Conservation (phyloP, 2,888 invertebrate genomes). For the Drosophila mayaguana region DNA sequence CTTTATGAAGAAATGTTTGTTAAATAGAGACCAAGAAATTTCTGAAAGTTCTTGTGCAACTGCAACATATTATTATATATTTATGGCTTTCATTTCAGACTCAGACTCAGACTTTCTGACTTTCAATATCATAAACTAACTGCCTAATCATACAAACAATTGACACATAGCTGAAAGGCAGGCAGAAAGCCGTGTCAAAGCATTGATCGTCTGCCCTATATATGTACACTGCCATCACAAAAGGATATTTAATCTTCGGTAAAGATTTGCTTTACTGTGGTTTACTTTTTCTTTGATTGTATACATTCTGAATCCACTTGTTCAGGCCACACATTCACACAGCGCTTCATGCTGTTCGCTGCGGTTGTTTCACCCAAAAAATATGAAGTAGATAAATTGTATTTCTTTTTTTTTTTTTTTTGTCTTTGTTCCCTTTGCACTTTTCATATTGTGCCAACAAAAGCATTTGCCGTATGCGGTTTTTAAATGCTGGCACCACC, state of each 20-base stretch:
- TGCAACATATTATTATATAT: no score
- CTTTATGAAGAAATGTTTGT: no score
- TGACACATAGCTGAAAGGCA: neutral
- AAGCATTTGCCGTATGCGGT: slow-evolving; percentile 52
- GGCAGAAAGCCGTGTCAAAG: neutral
- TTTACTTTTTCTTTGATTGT: slow-evolving; percentile 10
- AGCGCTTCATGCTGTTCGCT: slow-evolving; percentile 18
- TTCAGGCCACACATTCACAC: neutral
- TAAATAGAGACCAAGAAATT: no score
- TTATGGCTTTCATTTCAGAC: no score
- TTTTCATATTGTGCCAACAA: slow-evolving; percentile 50
- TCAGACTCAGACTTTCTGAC: no score
- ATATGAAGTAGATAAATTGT: slow-evolving; percentile 71
- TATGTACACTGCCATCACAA: neutral
- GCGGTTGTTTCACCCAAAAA: slow-evolving; percentile 32
- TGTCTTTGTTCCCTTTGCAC: slow-evolving; percentile 21
- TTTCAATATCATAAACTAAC: no score
- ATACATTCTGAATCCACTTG: slow-evolving; percentile 11
- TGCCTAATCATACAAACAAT: neutral
- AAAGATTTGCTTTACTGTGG: slow-evolving; percentile 2
- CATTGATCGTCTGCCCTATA: neutral
- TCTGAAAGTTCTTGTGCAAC: no score
- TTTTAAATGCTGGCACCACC: slow-evolving; percentile 36
- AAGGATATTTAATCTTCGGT: slow-evolving; percentile 13
- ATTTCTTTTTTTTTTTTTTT: slow-evolving; percentile 41